phyloP scores from a whole-genome alignment of 2,113 vertebrate genomes.

The Callipepla squamata region DNA sequence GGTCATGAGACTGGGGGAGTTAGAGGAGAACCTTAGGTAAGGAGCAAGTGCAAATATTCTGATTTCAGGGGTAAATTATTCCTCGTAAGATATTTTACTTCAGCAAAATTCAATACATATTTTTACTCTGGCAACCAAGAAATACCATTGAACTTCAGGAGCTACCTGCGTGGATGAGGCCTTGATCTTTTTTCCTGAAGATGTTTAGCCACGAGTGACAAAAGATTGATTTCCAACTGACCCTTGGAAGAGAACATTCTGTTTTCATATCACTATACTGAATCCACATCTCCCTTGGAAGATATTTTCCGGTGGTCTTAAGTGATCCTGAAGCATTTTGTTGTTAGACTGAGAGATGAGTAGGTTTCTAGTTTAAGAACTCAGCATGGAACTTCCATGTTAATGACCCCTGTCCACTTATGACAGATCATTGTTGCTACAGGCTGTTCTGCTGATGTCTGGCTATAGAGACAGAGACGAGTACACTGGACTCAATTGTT shows the following conservation, averaged over 20 bases:
- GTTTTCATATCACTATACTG: neutral
- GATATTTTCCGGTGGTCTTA: neutral
- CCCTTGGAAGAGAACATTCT: neutral
- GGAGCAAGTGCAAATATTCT: neutral
- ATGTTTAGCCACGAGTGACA: neutral
- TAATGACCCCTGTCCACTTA: neutral
- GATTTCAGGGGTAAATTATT: neutral
- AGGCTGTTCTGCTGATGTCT: neutral
- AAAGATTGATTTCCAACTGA: neutral
- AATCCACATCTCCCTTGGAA: neutral
- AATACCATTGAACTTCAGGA: neutral
- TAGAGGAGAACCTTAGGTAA: neutral
- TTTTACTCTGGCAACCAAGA: neutral
- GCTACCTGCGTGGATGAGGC: neutral
- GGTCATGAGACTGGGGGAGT: neutral
- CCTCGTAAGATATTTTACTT: neutral
- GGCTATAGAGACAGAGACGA: neutral
- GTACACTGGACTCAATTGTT: neutral
- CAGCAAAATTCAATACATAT: neutral
- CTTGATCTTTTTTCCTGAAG: neutral
- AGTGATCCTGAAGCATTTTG: neutral
- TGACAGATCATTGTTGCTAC: neutral
- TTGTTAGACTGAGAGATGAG: neutral
- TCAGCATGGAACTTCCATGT: neutral
- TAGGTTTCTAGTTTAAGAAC: conserved; percentile 20